Percentiles rank a stretch among this genome's conserved stretches.
Evolutionary conservation across 2,113 vertebrate species (phyloP).

Genomic region (Macquaria ambigua): DNA sequence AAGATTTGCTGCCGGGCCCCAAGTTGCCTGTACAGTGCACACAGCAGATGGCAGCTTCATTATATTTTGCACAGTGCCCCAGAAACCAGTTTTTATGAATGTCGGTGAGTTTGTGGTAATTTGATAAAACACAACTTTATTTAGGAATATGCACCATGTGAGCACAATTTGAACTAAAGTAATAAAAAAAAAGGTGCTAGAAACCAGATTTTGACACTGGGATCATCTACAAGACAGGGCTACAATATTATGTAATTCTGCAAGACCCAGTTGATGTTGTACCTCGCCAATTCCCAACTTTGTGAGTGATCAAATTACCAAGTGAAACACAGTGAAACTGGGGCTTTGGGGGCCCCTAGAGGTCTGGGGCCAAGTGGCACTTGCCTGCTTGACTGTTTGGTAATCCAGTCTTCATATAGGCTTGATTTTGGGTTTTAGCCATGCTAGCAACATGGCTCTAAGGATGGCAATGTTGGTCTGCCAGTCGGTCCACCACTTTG

Average conservation of each 20-base stretch:
- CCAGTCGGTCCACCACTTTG: background rate
- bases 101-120: background rate
- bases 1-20: no score
- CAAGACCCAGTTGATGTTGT: background rate
- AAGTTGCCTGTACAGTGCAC: background rate
- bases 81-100: background rate
- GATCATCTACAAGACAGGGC: no score
- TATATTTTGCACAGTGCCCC: background rate
- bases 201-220: no score
- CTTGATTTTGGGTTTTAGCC: background rate
- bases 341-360: background rate
- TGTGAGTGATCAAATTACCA: background rate
- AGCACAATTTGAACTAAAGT: background rate
- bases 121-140: background rate
- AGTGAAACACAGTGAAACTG: background rate
- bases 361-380: background rate
- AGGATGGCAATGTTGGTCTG: background rate
- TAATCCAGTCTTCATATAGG: background rate
- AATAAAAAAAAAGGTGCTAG: background rate
- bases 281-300: background rate
- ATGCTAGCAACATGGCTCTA: background rate
- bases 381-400: background rate
- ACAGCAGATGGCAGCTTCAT: background rate
- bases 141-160: background rate
- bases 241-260: background rate